Conservation (phyloP, 2,888 invertebrate species). For the Aethes cnicana region DNA sequence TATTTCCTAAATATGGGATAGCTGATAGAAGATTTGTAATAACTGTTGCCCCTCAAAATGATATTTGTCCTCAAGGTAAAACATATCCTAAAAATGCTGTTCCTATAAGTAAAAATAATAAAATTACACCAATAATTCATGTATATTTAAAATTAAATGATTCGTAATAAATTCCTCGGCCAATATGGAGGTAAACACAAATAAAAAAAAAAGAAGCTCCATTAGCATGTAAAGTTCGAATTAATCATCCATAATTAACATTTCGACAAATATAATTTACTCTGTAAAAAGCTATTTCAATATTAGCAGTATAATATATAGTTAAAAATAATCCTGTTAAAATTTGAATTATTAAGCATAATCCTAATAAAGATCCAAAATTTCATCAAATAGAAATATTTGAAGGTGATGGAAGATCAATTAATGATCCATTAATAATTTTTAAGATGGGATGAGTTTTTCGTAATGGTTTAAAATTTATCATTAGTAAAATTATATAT, state of each 20-base stretch:
- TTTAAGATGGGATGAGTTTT: slow-evolving; percentile 74
- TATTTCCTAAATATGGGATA: slow-evolving; percentile 85
- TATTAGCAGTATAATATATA: slow-evolving; percentile 86
- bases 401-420: slow-evolving; percentile 82
- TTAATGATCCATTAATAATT: slow-evolving; percentile 82
- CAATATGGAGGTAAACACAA: slow-evolving; percentile 86
- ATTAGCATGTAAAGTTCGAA: slow-evolving; percentile 86
- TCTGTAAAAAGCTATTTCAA: slow-evolving; percentile 85
- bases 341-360: slow-evolving; percentile 86
- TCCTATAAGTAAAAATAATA: slow-evolving; percentile 86
- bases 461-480: slow-evolving; percentile 65
- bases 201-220: slow-evolving; percentile 89
- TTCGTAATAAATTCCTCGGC: slow-evolving; percentile 82
- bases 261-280: slow-evolving; percentile 87
- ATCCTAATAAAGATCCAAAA: slow-evolving; percentile 85
- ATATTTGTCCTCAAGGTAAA: slow-evolving; percentile 90
- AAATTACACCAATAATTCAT: slow-evolving; percentile 85
- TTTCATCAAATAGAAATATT: slow-evolving; percentile 86
- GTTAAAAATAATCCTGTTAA: slow-evolving; percentile 86
- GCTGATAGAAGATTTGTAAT: slow-evolving; percentile 89
- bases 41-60: slow-evolving; percentile 90
- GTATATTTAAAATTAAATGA: slow-evolving; percentile 78
- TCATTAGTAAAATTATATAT: slow-evolving; percentile 61
- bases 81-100: slow-evolving; percentile 91
- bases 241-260: slow-evolving; percentile 86